Base-by-base conservation (phyloP, 1,140 invertebrate species). In the Zaprionus gabonicus region DNA sequence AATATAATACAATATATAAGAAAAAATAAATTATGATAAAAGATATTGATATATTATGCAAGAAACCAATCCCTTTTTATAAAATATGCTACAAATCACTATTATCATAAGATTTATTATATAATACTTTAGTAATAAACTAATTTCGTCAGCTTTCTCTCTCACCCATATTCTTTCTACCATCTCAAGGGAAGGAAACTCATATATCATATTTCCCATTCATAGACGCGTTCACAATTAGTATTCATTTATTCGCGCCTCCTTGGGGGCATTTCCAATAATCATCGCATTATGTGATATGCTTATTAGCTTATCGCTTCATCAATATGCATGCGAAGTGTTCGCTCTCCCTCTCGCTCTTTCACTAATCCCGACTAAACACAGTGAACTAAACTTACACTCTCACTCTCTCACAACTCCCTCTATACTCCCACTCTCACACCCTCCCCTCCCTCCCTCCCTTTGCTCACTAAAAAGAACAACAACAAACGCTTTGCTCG, bases 211-310 rank as follows among this genome's bases (percentile, higher is more conserved):
- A 51, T 51, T 51, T 25, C 46, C 20, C 10, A 20, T 25, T 51
- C 23, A 51, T 51, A 25, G 20, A 25, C 17, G 23, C n/a, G 17
- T 25, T 20, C 46, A 51, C 20, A 51, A 51, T 51, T 51, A 51
- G 20, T 51, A 51, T 51, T 51, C 36, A 78, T 63, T 31, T 31
- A 12, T 36, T 60, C 38, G 20, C 17, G 12, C 12, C 56, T 28
- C 36, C 20, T 62, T 46, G 41, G 25, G 46, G 46, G 38, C 41
- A 69, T 56, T 69, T 75, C 51, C 51, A 70, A 49, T 75, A 75
- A 75, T 75, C 46, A 71, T 57, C 58, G 41, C 63, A 75, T 75
- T 64, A 75, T 71, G 51, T 62, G 67, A 75, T 71, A 75, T 75
- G 72, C 59, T 75, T 75, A 71, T 75, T 64, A 71, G 53, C 72